These are phyloP conservation scores for Drosophila mayri DNA, from an alignment of 1,140 invertebrate species.

Conservation along the genomic window DNA sequence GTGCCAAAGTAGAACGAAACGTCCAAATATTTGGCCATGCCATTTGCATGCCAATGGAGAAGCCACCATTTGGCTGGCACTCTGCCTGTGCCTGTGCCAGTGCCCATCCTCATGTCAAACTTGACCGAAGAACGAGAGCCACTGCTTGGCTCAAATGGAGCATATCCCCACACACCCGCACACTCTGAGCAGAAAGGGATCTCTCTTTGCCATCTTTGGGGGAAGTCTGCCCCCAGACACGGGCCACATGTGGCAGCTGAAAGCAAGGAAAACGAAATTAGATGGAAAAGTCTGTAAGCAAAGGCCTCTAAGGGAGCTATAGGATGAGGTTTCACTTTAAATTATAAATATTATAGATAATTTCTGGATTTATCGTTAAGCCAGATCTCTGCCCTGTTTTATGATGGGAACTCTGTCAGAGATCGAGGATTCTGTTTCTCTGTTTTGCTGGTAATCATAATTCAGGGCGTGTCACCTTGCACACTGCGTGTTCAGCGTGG, in stretches of 20 bases:
- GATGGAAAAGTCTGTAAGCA: neutral
- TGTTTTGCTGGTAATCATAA: conserved; percentile 66
- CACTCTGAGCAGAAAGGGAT: neutral
- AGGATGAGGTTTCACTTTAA: too few relatives aligned
- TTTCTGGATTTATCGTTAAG: too few relatives aligned
- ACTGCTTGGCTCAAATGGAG: conserved; percentile 11
- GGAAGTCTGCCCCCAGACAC: conserved; percentile 24
- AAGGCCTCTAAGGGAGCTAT: neutral
- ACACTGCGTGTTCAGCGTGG: conserved; percentile 52
- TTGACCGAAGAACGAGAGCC: conserved; percentile 8
- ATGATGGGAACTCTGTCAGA: conserved; percentile 30
- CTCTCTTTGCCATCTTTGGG: neutral
- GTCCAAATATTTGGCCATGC: conserved; percentile 69
- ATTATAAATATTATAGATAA: too few relatives aligned
- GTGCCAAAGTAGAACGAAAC: conserved; percentile 69
- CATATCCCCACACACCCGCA: neutral
- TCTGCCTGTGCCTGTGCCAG: neutral
- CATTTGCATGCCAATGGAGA: conserved; percentile 49
- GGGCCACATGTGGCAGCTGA: conserved; percentile 44
- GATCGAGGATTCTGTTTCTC: neutral
- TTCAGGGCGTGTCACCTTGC: conserved; percentile 65
- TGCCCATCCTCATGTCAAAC: neutral
- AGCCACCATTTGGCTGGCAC: conserved; percentile 8
- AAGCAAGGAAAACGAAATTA: neutral
- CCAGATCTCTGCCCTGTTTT: conserved; percentile 42